phyloP scores from a whole-genome alignment of 1,140 invertebrate genomes.

The Plodia interpunctella region DNA sequence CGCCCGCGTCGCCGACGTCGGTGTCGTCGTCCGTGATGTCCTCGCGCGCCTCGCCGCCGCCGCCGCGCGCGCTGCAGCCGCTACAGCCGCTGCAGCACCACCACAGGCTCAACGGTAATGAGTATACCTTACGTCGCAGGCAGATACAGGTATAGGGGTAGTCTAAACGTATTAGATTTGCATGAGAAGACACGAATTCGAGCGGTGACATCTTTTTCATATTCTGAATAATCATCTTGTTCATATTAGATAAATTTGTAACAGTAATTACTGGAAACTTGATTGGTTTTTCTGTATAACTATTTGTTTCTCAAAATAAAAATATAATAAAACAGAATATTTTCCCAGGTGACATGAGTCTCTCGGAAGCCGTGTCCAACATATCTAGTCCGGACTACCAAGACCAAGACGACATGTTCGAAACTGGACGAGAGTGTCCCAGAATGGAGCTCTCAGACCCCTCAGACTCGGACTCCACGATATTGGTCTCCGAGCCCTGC shows the following conservation, averaged over 20 bases:
- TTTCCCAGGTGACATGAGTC: conserved; percentile 80
- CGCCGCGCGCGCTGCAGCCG: conserved; percentile 35
- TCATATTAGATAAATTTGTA: too few species aligned
- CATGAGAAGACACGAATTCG: too few species aligned
- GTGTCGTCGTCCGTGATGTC: conserved; percentile 92
- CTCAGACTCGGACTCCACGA: conserved; percentile 89
- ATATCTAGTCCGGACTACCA: conserved; percentile 92
- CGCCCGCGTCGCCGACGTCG: conserved; percentile 88
- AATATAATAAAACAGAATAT: too few species aligned
- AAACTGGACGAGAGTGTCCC: conserved; percentile 81
- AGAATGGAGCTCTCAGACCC: conserved; percentile 91
- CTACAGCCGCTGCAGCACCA: conserved; percentile 26
- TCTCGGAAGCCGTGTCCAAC: conserved; percentile 90
- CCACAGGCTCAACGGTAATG: conserved; percentile 51
- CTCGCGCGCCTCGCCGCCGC: conserved; percentile 54
- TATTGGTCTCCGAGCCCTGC: conserved; percentile 85
- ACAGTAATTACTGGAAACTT: too few species aligned
- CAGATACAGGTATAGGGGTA: too few species aligned
- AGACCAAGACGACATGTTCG: conserved; percentile 80
- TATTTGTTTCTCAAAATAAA: too few species aligned
- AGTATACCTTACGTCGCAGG: conserved; percentile 4
- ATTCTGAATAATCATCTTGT: too few species aligned
- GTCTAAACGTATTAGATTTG: too few species aligned
- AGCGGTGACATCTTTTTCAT: too few species aligned
- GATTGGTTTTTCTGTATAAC: too few species aligned